These are phyloP conservation scores for Drosophila mulleri DNA, from an alignment of 2,888 invertebrate species.

Conservation along the genomic window DNA sequence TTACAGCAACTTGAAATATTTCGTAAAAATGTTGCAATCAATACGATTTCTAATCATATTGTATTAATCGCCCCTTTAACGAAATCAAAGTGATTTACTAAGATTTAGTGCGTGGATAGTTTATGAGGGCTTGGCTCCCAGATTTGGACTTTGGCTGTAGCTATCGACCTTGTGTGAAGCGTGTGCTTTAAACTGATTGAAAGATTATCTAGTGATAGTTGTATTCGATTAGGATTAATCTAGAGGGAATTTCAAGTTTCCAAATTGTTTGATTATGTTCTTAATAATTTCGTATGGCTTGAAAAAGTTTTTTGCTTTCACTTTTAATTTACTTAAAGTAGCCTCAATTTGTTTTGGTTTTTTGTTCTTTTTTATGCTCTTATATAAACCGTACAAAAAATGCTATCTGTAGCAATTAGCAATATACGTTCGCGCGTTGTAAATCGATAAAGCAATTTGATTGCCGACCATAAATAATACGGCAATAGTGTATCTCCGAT, in stretches of 20 bases:
- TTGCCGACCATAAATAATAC: conserved; percentile 36
- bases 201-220: not conserved
- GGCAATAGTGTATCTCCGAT: conserved; percentile 28
- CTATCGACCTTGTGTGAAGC: not conserved
- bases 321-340: not conserved
- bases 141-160: conserved; percentile 8
- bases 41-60: not conserved
- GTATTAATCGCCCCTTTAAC: not conserved
- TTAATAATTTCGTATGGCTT: not conserved
- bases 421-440: conserved; percentile 14
- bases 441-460: conserved; percentile 36
- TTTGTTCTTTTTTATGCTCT: not conserved
- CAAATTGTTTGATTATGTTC: not conserved
- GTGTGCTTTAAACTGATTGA: conserved; percentile 6
- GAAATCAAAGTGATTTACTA: conserved; percentile 11
- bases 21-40: not conserved
- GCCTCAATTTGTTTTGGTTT: no score
- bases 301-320: not conserved
- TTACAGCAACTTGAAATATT: not conserved
- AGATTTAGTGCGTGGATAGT: not conserved
- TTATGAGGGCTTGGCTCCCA: not conserved
- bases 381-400: conserved; percentile 3
- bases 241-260: not conserved
- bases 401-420: conserved; percentile 18
- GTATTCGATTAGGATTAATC: not conserved